Evolutionary conservation across 2,888 invertebrate genomes (phyloP), one percentile per base, ranked within the genome.

Genomic region (Acleris emargana): DNA sequence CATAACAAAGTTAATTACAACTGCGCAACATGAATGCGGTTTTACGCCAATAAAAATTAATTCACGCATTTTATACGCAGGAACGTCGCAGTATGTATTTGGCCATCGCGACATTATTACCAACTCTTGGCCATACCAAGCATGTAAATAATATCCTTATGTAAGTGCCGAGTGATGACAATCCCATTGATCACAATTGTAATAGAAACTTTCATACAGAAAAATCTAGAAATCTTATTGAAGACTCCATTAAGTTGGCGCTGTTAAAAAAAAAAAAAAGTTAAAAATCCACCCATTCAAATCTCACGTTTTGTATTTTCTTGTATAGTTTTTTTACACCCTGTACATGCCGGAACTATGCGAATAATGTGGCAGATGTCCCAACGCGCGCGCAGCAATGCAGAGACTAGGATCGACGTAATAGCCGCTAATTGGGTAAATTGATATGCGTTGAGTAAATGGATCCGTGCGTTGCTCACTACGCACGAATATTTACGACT

Each of bases 341-440:
- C 20, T 62, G 54, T 54, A 25, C 45, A 4, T 20, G 53, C 71
- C 67, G 68, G 67, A 74, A 72, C 53, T 68, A 71, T 75, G 74
- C 69, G 61, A 63, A 74, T 71, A 78, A 83, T 81, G 77, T 82
- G 72, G 83, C 84, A 85, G 85, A 86, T 84, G 83, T 83, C 79
- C 80, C 84, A 83, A 82, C 75, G 64, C 64, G 69, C 68, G 62
- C 67, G 66, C 68, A 50, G 70, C 72, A 75, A 78, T 77, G 75
- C 68, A 76, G 71, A 71, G 67, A 77, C 71, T 77, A 76, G 75
- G 73, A 72, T 74, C 73, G 72, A 74, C 76, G 80, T 81, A 83
- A 86, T 86, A 71, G 81, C 81, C 82, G 82, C 84, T 87, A 87
- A 89, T 88, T 88, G 83, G 83, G 77, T 80, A 81, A 87, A 88